Conservation (phyloP, 2,888 invertebrate species). For the Encarsia formosa region DNA sequence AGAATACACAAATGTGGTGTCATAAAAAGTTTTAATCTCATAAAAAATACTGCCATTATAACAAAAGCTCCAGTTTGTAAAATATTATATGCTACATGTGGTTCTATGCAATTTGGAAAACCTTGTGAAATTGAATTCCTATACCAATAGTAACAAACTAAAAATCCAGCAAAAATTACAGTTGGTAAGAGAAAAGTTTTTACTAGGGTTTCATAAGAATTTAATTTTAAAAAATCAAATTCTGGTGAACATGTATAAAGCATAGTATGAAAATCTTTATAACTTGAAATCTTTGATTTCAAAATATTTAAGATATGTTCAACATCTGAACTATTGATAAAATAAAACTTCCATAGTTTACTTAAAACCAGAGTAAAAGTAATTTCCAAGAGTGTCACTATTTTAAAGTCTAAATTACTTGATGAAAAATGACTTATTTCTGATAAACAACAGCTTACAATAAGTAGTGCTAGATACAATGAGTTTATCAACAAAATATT, state of each 20-base stretch:
- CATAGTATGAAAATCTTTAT: conserved; percentile 70
- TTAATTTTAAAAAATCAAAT: conserved; percentile 67
- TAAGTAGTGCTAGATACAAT: conserved; percentile 53
- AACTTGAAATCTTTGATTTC: conserved; percentile 65
- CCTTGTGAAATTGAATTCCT: conserved; percentile 35
- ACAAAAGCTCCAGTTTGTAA: conserved; percentile 69
- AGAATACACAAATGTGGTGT: conserved; percentile 75
- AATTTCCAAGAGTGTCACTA: conserved; percentile 35
- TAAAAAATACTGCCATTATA: conserved; percentile 70
- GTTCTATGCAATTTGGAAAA: conserved; percentile 53
- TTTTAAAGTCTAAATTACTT: conserved; percentile 29
- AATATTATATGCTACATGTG: conserved; percentile 65
- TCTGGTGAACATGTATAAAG: conserved; percentile 75
- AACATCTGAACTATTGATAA: conserved; percentile 53
- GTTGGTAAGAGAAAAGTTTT: conserved; percentile 60
- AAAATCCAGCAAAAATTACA: conserved; percentile 51
- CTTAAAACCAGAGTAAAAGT: conserved; percentile 35
- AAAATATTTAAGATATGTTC: conserved; percentile 71
- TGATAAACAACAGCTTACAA: conserved; percentile 39
- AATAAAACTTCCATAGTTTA: conserved; percentile 34
- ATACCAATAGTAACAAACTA: conserved; percentile 51
- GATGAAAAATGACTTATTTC: conserved; percentile 25
- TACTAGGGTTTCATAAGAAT: conserved; percentile 54
- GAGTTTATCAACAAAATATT: conserved; percentile 56
- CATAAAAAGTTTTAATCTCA: conserved; percentile 74